Evolutionary conservation across 2,888 invertebrate genomes (phyloP), one percentile per base, ranked within the genome.

Genomic region (Homarus gammarus): DNA sequence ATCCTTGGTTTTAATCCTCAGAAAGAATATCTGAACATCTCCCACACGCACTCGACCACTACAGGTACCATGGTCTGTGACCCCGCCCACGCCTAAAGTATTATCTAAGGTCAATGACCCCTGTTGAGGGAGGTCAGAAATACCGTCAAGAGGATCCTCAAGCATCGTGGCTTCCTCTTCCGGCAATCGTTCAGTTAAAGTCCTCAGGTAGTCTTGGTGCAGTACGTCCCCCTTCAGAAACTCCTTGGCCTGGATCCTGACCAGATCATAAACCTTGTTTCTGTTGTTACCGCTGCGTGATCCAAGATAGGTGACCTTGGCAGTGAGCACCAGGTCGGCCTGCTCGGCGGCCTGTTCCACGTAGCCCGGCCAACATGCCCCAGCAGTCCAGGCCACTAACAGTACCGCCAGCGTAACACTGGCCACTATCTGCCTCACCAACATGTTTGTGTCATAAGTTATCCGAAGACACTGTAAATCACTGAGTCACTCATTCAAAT

Each of bases 21-120:
- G 75, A 82, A 82, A 87, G 49, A 87, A 87, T 40, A 87, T 61
- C 82, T 75, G 73, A 10, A 78, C 56, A 44, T 87, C 87, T 56
- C 87, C 49, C 5, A 33, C 36, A 22, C 87, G 81, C 73, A 87
- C 75, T 44, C 82, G 72, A 15, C 87, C 87, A 40, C 82, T 78
- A 72, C 87, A 87, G 27, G 87, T 82, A 51, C 73, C 82, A 22
- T 40, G 56, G 49, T 75, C 49, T 1, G 82, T 73, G n/a, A 87
- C 87, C 22, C 82, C 87, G 27, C 64, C 82, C 49, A 87, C 87
- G 6, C 68, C 82, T 3, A 87, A 31, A n/a, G 27, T 27, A 40
- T 8, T 56, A 15, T 64, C 68, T 0, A 70, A 27, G 49, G 40
- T 18, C 33, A 31, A 31, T 5, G 61, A 27, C 15, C 27, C 44